Evolutionary conservation across 2,888 invertebrate species (phyloP).

Genomic region (Ischnura elegans): DNA sequence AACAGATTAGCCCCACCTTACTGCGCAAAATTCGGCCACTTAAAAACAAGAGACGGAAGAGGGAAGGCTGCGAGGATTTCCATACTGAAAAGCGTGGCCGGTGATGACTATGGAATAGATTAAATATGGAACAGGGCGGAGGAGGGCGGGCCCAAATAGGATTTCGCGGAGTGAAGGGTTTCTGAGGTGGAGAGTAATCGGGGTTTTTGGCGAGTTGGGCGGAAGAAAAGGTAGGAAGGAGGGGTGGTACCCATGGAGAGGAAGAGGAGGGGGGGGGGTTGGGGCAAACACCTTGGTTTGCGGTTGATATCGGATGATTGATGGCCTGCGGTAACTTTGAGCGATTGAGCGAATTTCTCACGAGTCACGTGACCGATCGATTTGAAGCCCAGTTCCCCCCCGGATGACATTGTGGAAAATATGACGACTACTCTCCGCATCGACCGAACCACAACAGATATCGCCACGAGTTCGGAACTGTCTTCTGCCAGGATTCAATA

Average conservation of each 20-base stretch:
- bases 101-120: conserved; percentile 1
- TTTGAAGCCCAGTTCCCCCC: background rate
- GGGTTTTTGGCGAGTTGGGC: background rate
- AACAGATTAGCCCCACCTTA: background rate
- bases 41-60: background rate
- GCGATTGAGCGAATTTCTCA: conserved; percentile 40
- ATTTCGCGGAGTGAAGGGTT: conserved; percentile 2
- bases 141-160: background rate
- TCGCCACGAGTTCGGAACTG: background rate
- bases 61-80: background rate
- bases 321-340: background rate
- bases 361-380: background rate
- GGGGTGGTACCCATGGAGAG: background rate
- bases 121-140: conserved; percentile 8
- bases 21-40: background rate
- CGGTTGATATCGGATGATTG: conserved; percentile 48
- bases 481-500: no score
- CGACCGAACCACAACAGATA: background rate
- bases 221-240: background rate
- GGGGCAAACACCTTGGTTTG: background rate
- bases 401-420: background rate
- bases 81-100: background rate
- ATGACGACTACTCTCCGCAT: background rate
- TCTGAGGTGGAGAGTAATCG: background rate
- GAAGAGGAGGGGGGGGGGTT: background rate